phyloP scores from a whole-genome alignment of 2,113 vertebrate genomes.

The Clupea harengus region DNA sequence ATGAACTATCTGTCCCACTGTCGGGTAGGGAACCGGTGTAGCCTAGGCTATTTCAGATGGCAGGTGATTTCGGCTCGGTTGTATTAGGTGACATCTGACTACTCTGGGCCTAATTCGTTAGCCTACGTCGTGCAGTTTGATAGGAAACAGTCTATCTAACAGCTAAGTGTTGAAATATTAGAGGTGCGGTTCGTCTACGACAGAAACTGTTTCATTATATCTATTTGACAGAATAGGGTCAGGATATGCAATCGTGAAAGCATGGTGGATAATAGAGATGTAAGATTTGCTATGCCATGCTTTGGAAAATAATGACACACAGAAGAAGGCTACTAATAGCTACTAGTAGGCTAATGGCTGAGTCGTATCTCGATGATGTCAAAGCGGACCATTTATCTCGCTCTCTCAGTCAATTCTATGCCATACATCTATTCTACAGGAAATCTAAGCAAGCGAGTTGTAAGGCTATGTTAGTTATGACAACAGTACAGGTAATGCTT shows the following conservation, averaged over 20 bases:
- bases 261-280: neutral
- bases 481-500: neutral
- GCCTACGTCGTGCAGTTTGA: neutral
- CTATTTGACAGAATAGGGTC: neutral
- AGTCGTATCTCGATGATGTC: slow-evolving; percentile 9
- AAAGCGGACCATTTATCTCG: slow-evolving; percentile 3
- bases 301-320: neutral
- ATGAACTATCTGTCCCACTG: neutral
- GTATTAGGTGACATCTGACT: neutral
- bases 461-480: neutral
- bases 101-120: neutral
- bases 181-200: neutral
- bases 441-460: neutral
- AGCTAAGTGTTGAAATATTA: neutral
- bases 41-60: neutral
- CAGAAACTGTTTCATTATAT: neutral
- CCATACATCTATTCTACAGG: neutral
- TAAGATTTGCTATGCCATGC: slow-evolving; percentile 4
- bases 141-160: neutral
- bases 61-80: neutral
- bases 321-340: neutral
- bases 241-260: slow-evolving; percentile 1
- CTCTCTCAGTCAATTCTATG: neutral
- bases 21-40: neutral
- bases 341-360: slow-evolving; percentile 1